phyloP scores from a whole-genome alignment of 1,140 invertebrate species.

The Hylaeus volcanicus region DNA sequence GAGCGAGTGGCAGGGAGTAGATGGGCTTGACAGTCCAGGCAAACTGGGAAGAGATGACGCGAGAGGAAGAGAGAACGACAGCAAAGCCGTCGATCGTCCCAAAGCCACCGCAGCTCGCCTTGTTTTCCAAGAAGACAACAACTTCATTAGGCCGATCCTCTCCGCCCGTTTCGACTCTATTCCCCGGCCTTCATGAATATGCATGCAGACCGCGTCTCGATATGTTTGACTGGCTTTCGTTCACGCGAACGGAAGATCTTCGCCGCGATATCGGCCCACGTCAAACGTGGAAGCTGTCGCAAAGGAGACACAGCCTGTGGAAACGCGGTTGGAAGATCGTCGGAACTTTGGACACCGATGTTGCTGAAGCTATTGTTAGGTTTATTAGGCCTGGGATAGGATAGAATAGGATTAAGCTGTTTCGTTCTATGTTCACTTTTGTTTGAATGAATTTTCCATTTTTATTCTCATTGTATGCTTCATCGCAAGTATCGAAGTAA shows the following conservation, averaged over 20 bases:
- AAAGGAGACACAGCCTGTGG: neutral
- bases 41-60: slow-evolving; percentile 51
- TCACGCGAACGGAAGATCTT: slow-evolving; percentile 46
- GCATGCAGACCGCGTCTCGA: slow-evolving; percentile 66
- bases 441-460: no score
- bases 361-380: no score
- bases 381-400: no score
- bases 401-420: no score
- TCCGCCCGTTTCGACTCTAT: slow-evolving; percentile 73
- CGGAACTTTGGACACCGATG: no score
- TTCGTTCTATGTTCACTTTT: no score
- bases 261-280: slow-evolving; percentile 28
- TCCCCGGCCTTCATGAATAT: slow-evolving; percentile 74
- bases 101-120: slow-evolving; percentile 69
- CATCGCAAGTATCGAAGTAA: no score
- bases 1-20: neutral
- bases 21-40: neutral
- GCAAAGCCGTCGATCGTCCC: slow-evolving; percentile 49
- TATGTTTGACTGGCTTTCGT: slow-evolving; percentile 51
- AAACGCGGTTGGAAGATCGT: no score
- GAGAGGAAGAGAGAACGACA: slow-evolving; percentile 36
- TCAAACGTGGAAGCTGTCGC: slow-evolving; percentile 18
- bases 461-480: no score
- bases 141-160: slow-evolving; percentile 78
- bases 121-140: slow-evolving; percentile 78